Base-by-base conservation (phyloP, 2,797 vertebrate species). In the Poecilia picta region DNA sequence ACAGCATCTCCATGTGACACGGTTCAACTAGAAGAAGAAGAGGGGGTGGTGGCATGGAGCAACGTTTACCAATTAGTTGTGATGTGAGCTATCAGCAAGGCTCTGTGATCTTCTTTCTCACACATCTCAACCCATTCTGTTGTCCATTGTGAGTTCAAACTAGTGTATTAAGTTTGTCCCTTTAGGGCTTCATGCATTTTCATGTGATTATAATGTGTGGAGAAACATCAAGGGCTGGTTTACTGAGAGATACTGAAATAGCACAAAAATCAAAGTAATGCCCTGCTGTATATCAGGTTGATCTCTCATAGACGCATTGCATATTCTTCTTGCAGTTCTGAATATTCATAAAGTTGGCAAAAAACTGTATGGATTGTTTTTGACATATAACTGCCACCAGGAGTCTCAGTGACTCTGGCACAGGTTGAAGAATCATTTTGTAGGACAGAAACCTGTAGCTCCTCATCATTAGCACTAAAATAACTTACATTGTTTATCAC, bases 1-100 rank as follows among this genome's bases (percentile, higher is more conserved):
- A 87, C 82, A 64, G 70, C 75, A 87, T 91, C 88, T 86, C 76
- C 88, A 92, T 87, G 79, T 55, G 83, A 92, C 84, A 79, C 10
- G 39, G 82, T 89, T 88, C 80, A 74, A 25, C 4, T 36, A 43
- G 66, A 73, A 77, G 89, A 75, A 82, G 47, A 79, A 81, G 73
- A 45, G 51, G 46, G 73, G 53, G 49, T 28, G 47, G 62, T 77
- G 72, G 74, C 31, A 66, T 8, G 51, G 76, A 31, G 46, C 41
- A 75, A 20, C 73, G 85, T 86, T 86, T 77, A 77, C 77, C 80
- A 25, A 76, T 85, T 85, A 80, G 66, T 66, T 78, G 59, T 80
- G 74, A 87, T 81, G 59, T 55, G 73, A 82, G 76, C 68, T 46
- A 80, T 74, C n/a, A 51, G 51, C 57, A 25, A 18, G 8, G n/a